These are phyloP conservation scores for Hypsopygia costalis DNA, from an alignment of 2,888 invertebrate species.

Conservation along the genomic window DNA sequence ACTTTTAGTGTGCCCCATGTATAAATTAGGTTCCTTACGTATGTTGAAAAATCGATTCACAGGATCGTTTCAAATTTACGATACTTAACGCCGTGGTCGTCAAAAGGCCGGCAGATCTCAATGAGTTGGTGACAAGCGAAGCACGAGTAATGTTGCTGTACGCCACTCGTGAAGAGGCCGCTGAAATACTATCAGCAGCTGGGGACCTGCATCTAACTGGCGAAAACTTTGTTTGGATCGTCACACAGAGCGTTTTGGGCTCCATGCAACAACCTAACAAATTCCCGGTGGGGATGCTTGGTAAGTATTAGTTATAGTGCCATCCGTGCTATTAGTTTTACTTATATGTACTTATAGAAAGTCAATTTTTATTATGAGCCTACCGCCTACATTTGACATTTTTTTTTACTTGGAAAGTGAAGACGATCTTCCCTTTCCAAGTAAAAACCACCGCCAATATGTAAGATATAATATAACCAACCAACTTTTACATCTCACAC, in stretches of 20 bases:
- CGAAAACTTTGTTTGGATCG: slow-evolving; percentile 98
- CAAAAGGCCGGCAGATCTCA: slow-evolving; percentile 86
- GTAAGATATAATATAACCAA: too few relatives aligned
- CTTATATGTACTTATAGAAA: too few relatives aligned
- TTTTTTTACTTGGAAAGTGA: too few relatives aligned
- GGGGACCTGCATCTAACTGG: slow-evolving; percentile 89
- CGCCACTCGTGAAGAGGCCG: slow-evolving; percentile 93
- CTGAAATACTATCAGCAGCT: slow-evolving; percentile 88
- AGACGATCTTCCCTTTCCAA: too few relatives aligned
- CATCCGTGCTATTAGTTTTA: too few relatives aligned
- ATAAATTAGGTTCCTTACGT: too few relatives aligned
- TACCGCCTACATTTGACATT: too few relatives aligned
- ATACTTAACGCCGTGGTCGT: slow-evolving; percentile 93
- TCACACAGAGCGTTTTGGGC: slow-evolving; percentile 95
- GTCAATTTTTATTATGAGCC: too few relatives aligned
- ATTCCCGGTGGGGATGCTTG: slow-evolving; percentile 96
- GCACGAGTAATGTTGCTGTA: slow-evolving; percentile 96
- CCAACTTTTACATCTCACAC: too few relatives aligned
- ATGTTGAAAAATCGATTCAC: too few relatives aligned
- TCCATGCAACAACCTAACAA: slow-evolving; percentile 84
- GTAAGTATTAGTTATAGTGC: slow-evolving; percentile 72
- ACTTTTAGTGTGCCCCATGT: too few relatives aligned
- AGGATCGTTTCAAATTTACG: slow-evolving; percentile 84
- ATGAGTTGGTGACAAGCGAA: slow-evolving; percentile 92
- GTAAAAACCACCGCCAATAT: too few relatives aligned